Percentiles rank a stretch among this genome's conserved stretches.
phyloP scores from a whole-genome alignment of 2,797 vertebrate species.

The Poecilia gillii region DNA sequence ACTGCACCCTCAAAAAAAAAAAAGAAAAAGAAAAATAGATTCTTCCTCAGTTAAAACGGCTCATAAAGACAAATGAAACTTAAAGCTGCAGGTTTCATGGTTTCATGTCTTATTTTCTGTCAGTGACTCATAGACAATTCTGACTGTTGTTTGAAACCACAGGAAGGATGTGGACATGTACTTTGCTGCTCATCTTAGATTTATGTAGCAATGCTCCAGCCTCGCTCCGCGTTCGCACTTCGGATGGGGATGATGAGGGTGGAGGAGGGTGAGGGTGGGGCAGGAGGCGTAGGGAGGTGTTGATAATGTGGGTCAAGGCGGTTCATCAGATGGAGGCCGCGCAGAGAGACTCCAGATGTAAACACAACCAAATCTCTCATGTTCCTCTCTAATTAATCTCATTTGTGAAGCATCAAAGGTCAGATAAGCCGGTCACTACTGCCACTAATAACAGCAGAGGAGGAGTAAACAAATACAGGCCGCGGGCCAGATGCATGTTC shows the following conservation, averaged over 20 bases:
- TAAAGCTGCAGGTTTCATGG: constrained; percentile 23
- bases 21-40: neutral
- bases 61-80: constrained; percentile 35
- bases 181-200: constrained; percentile 44
- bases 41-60: constrained; percentile 13
- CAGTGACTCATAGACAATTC: constrained; percentile 37
- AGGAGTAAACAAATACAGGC: constrained; percentile 28
- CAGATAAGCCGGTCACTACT: constrained; percentile 55
- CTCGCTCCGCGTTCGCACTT: constrained; percentile 16
- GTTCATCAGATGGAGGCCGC: constrained; percentile 9
- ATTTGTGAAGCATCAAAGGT: constrained; percentile 67
- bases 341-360: constrained; percentile 37
- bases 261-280: constrained; percentile 2
- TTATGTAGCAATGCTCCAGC: constrained; percentile 31
- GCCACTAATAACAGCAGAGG: constrained; percentile 55
- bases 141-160: constrained; percentile 47
- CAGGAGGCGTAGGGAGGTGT: neutral
- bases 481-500: constrained; percentile 10
- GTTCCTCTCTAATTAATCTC: constrained; percentile 70
- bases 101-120: constrained; percentile 30
- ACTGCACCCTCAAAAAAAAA: constrained; percentile 27
- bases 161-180: constrained; percentile 55
- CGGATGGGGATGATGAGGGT: constrained; percentile 16
- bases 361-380: constrained; percentile 42
- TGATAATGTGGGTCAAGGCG: constrained; percentile 9